A percentile compares a stretch with the other conserved stretches of the same genome.
Conservation (phyloP, 2,113 vertebrate genomes). For the Pteronura brasiliensis region DNA sequence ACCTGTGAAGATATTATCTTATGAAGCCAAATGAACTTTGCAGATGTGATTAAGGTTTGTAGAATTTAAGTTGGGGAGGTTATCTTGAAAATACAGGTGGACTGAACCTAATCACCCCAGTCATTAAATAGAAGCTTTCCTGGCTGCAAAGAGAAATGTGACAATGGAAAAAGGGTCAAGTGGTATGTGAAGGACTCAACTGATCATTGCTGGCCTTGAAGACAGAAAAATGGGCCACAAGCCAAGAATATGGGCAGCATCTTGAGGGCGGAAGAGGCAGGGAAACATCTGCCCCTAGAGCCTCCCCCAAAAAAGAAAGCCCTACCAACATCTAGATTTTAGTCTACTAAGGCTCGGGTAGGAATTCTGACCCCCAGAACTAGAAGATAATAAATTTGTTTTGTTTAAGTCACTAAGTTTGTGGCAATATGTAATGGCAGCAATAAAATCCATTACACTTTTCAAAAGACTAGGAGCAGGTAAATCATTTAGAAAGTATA, state of each 20-base stretch:
- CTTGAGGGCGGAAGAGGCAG: not conserved
- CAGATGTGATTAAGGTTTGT: not conserved
- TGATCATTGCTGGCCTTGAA: not conserved
- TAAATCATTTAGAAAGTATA: constrained; percentile 11
- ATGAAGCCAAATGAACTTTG: not conserved
- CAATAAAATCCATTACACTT: not conserved
- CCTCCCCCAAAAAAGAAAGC: not conserved
- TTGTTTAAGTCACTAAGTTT: not conserved
- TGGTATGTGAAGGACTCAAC: not conserved
- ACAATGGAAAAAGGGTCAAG: not conserved
- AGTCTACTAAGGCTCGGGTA: not conserved
- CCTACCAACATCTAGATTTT: not conserved
- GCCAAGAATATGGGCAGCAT: not conserved
- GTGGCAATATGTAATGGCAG: not conserved
- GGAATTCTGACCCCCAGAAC: not conserved
- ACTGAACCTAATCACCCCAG: not conserved
- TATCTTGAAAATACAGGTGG: not conserved
- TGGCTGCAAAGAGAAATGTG: not conserved
- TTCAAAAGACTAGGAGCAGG: not conserved
- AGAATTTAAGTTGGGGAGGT: not conserved
- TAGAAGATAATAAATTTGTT: not conserved
- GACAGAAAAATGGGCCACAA: not conserved
- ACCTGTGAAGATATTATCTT: not conserved
- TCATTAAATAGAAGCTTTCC: not conserved
- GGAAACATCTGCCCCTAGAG: not conserved